Base-by-base conservation (phyloP, 2,797 vertebrate species). In the Tympanoctomys barrerae region DNA sequence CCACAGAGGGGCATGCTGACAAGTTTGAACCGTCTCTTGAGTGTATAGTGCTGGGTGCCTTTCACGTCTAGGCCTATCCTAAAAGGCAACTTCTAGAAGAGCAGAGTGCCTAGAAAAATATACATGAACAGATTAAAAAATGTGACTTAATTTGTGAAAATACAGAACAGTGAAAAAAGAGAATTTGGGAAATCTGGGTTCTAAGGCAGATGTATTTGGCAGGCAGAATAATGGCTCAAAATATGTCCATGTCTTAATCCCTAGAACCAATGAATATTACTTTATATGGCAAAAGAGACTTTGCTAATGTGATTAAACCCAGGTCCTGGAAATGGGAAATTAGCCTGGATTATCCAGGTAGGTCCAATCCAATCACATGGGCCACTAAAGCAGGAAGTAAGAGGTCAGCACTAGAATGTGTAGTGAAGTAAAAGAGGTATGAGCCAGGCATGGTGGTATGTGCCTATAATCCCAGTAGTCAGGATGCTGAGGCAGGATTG, bases 51-150 rank as follows among this genome's bases (percentile, higher is more conserved):
- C 61, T 57, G 36, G 24, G 5, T 11, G 39, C 26, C 81, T 75
- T 94, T 66, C 54, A 39, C 83, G 89, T 92, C 94, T 78, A 82
- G 79, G 33, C n/a, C 28, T 93, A 14, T 42, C 90, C 87, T 96
- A 87, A 71, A 95, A 78, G 66, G 31, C 81, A 14, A 90, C 75
- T 36, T 36, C 61, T 62, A 46, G 78, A 78, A 49, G 10, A 96
- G 59, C 49, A 91, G 28, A 87, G 16, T 39, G n/a, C 79, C 80
- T 68, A 68, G 73, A 90, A 95, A 95, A 91, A 75, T 62, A 46
- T 82, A 52, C 42, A 19, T 52, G 49, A 87, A 71, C 59, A 92
- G 31, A 87, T 36, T 84, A 59, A 71, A 42, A 70, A 49, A 70
- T 14, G 21, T 68, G 70, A 80, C 57, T 73, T 62, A 57, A 70